phyloP scores from a whole-genome alignment of 2,888 invertebrate genomes.

The Rhyacophila evoluta region DNA sequence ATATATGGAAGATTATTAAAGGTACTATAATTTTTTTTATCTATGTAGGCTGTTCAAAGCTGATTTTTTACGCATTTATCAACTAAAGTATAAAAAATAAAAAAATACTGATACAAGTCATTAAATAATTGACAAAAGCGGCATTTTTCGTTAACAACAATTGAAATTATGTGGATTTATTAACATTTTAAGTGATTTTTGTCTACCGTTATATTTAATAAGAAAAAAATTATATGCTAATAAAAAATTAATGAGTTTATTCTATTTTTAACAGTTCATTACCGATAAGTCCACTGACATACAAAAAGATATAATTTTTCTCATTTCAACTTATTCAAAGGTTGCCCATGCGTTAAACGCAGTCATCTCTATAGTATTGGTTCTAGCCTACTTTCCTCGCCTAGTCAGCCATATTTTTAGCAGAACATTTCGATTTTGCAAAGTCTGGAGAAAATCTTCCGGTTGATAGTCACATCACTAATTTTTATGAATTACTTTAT shows the following conservation, averaged over 20 bases:
- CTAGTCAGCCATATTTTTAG: neutral
- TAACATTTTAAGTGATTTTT: neutral
- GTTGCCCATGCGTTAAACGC: neutral
- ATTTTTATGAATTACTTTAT: no score
- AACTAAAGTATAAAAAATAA: no score
- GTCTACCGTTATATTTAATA: neutral
- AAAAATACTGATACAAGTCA: no score
- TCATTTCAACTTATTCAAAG: neutral
- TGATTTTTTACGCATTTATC: no score
- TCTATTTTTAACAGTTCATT: neutral
- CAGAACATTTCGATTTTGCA: neutral
- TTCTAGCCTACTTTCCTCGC: neutral
- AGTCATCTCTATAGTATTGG: neutral
- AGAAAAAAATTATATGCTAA: neutral
- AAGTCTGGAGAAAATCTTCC: no score
- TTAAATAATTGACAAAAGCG: no score
- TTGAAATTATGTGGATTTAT: no score
- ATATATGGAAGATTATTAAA: no score
- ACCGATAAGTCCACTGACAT: neutral
- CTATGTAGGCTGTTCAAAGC: no score
- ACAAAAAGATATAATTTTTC: neutral
- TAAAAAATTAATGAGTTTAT: conserved; percentile 7
- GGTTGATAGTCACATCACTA: no score
- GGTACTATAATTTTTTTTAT: no score
- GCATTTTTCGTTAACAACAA: no score